These are phyloP conservation scores for Okamejei kenojei DNA, from an alignment of 2,797 vertebrate species.

Conservation along the genomic window DNA sequence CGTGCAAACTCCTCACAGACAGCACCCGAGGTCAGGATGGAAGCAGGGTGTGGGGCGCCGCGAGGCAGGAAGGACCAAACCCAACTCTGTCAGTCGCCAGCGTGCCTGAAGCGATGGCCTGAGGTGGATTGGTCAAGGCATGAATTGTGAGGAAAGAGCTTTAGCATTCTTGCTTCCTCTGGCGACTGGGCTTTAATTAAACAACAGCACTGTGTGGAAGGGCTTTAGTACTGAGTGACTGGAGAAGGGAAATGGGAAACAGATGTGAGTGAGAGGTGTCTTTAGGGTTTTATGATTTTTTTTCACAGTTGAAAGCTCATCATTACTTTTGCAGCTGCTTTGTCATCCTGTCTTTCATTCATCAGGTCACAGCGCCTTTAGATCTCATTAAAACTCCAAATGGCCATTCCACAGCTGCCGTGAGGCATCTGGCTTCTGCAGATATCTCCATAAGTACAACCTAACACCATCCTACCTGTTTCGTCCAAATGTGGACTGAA, in stretches of 20 bases:
- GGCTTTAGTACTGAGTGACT: slow-evolving; percentile 59
- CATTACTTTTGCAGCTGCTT: slow-evolving; percentile 44
- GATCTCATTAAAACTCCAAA: slow-evolving; percentile 71
- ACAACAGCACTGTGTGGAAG: slow-evolving; percentile 67
- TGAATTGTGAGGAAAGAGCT: slow-evolving; percentile 72
- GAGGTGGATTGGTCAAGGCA: slow-evolving; percentile 66
- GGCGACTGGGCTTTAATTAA: slow-evolving; percentile 73
- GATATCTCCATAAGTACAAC: slow-evolving; percentile 31
- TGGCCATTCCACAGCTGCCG: slow-evolving; percentile 63
- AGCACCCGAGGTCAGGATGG: too few species aligned
- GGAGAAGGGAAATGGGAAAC: slow-evolving; percentile 70
- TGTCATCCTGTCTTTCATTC: slow-evolving; percentile 59
- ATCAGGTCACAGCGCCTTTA: slow-evolving; percentile 62
- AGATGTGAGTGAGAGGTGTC: slow-evolving; percentile 56
- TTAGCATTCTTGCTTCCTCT: slow-evolving; percentile 80
- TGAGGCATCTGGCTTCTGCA: slow-evolving; percentile 42
- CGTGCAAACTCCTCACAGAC: too few species aligned
- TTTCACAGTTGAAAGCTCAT: slow-evolving; percentile 39
- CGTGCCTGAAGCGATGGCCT: slow-evolving; percentile 46
- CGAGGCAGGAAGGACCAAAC: not conserved
- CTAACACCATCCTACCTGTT: slow-evolving; percentile 32
- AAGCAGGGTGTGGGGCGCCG: too few species aligned
- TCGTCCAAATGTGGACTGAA: not conserved
- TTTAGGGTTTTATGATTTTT: slow-evolving; percentile 39
- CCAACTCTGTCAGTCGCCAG: not conserved